These are phyloP conservation scores for Emydura subglobosa DNA, from an alignment of 2,113 vertebrate species.

Conservation along the genomic window DNA sequence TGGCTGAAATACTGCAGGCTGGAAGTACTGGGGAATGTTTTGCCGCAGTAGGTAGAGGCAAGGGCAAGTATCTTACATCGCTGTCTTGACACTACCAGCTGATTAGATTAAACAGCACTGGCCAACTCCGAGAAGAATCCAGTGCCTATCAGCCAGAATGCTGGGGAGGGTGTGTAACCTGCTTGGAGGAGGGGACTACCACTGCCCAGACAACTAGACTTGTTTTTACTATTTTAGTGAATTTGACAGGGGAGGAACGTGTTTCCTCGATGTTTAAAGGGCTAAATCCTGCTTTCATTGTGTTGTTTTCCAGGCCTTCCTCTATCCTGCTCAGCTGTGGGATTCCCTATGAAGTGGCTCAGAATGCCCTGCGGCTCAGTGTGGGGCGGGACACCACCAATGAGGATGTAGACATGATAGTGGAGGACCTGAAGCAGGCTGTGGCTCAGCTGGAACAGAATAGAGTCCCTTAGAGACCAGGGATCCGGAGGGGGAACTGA, in stretches of 20 bases:
- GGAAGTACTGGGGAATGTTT: neutral
- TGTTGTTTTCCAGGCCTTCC: constrained; percentile 84
- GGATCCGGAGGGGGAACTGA: neutral
- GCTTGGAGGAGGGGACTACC: neutral
- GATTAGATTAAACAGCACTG: neutral
- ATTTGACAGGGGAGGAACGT: neutral
- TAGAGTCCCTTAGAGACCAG: neutral
- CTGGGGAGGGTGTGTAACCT: neutral
- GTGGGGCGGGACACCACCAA: constrained; percentile 87
- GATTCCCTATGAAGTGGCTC: constrained; percentile 82
- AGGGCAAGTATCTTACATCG: neutral
- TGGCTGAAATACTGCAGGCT: neutral
- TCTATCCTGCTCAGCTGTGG: constrained; percentile 90
- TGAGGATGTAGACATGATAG: constrained; percentile 86
- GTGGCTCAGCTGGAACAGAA: constrained; percentile 81
- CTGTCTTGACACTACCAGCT: neutral
- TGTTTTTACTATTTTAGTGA: fast-evolving
- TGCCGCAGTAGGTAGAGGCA: neutral
- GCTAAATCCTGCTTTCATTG: fast-evolving
- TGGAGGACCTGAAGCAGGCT: constrained; percentile 88
- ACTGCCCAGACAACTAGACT: neutral
- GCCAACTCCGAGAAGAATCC: neutral
- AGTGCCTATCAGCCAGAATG: neutral
- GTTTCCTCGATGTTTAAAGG: fast-evolving
- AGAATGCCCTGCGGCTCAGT: constrained; percentile 90